Evolutionary conservation across 2,797 vertebrate genomes (phyloP), one percentile per base, ranked within the genome.

Genomic region (Emydoidea blandingii): DNA sequence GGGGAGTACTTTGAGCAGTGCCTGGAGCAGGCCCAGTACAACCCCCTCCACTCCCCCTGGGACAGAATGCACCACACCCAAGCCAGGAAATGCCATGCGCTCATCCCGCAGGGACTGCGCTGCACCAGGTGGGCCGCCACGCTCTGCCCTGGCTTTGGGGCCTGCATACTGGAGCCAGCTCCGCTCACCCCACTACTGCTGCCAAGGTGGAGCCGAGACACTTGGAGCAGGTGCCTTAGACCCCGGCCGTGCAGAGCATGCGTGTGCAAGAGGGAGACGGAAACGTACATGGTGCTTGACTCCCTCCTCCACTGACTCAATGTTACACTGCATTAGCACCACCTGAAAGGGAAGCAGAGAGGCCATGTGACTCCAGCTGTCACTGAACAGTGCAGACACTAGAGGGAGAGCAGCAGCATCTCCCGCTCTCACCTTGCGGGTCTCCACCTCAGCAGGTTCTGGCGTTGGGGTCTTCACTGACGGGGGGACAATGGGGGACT

Each of bases 261-360:
- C 56, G 8, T 8, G 16, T 14, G 14, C 62, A 53, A 78, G 27
- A 78, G 29, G 29, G 59, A 65, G 34, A 27, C 1, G 4, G 21
- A 50, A 78, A 97, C 99, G 80, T 98, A 99, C 99, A 0, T 99
- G 99, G 96, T 99, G 99, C 96, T 99, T 99, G 57, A 99, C 98
- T 1, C 99, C 99, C 94, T 99, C 99, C 34, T 99, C 99, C 31
- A 99, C 99, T 0, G 99, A 99, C 97, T 99, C 99, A 2, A 99
- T 99, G 97, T 99, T 99, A 97, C 99, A 99, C 97, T 99, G 99
- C 99, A 99, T 99, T 98, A 99, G 98, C 89, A 99, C 99, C 88
- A 99, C 99, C 99, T 99, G 97, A 1, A 96, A 96, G 0, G 54
- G n/a, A 94, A 82, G 56, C 79, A 84, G 41, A 85, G 72, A 86